A percentile compares a stretch with the other conserved stretches of the same genome.
Evolutionary conservation across 2,888 invertebrate genomes (phyloP).

Genomic region (Folsomia manolachei): DNA sequence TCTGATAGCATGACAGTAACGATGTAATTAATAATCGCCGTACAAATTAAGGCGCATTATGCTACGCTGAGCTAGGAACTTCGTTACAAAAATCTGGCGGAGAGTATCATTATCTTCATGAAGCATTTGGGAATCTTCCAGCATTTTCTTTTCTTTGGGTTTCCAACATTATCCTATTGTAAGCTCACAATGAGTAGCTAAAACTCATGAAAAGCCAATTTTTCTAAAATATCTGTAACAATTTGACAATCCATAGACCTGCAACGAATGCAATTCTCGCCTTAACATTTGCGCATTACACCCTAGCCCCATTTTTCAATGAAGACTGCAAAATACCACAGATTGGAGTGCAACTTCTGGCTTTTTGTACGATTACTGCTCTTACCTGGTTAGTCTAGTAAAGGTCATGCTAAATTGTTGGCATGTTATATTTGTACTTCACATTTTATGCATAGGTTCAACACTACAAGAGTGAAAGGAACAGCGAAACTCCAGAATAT

Average conservation of each 20-base stretch:
- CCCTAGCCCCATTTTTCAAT: slow-evolving; percentile 82
- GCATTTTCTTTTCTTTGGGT: slow-evolving; percentile 76
- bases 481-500: slow-evolving; percentile 86
- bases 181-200: slow-evolving; percentile 13
- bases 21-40: too few species aligned
- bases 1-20: too few species aligned
- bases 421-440: too few species aligned
- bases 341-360: slow-evolving; percentile 68
- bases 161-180: slow-evolving; percentile 70
- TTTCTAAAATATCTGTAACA: too few species aligned
- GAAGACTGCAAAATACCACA: slow-evolving; percentile 70
- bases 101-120: slow-evolving; percentile 75
- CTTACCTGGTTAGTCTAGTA: slow-evolving; percentile 81
- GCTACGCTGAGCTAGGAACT: slow-evolving; percentile 88
- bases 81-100: slow-evolving; percentile 76
- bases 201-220: neutral
- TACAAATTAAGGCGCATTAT: slow-evolving; percentile 92
- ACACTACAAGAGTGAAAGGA: slow-evolving; percentile 75
- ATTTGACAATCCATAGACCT: slow-evolving; percentile 63
- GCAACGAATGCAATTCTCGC: slow-evolving; percentile 96
- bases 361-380: slow-evolving; percentile 74
- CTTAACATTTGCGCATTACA: slow-evolving; percentile 88
- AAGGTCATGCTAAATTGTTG: too few species aligned
- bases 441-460: too few species aligned
- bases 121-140: slow-evolving; percentile 71